phyloP scores from a whole-genome alignment of 2,888 invertebrate genomes.

The Acrobeloides nanus region DNA sequence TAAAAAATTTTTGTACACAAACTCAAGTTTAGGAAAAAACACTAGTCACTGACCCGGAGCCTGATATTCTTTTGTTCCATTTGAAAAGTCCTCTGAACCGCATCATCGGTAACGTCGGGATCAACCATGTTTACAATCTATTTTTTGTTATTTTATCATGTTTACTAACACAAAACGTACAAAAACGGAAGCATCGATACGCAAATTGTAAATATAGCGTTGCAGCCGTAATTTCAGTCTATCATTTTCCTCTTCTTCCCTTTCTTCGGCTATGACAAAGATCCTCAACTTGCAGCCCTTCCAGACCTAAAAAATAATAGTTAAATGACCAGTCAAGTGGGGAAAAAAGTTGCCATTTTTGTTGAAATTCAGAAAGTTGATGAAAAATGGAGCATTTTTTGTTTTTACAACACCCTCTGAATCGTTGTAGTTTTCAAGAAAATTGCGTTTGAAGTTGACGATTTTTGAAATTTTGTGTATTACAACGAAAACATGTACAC shows the following conservation, averaged over 20 bases:
- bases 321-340: too few relatives aligned
- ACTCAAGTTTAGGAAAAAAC: neutral
- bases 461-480: too few relatives aligned
- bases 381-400: too few relatives aligned
- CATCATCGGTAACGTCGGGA: slow-evolving; percentile 55
- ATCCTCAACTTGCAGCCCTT: slow-evolving; percentile 95
- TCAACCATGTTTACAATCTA: slow-evolving; percentile 34
- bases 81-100: slow-evolving; percentile 91
- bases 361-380: too few relatives aligned
- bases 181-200: slow-evolving; percentile 76
- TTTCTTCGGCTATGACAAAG: slow-evolving; percentile 97
- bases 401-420: too few relatives aligned
- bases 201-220: slow-evolving; percentile 90
- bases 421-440: too few relatives aligned
- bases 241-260: slow-evolving; percentile 62
- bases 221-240: slow-evolving; percentile 93
- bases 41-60: neutral
- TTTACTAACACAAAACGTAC: slow-evolving; percentile 21
- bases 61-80: slow-evolving; percentile 98
- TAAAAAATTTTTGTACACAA: slow-evolving; percentile 3
- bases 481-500: too few relatives aligned
- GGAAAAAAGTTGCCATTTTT: too few relatives aligned
- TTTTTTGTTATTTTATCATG: slow-evolving; percentile 1
- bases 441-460: too few relatives aligned
- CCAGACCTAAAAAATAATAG: slow-evolving; percentile 62